Base-by-base conservation (phyloP, 2,888 invertebrate species). In the Tetragonisca angustula region DNA sequence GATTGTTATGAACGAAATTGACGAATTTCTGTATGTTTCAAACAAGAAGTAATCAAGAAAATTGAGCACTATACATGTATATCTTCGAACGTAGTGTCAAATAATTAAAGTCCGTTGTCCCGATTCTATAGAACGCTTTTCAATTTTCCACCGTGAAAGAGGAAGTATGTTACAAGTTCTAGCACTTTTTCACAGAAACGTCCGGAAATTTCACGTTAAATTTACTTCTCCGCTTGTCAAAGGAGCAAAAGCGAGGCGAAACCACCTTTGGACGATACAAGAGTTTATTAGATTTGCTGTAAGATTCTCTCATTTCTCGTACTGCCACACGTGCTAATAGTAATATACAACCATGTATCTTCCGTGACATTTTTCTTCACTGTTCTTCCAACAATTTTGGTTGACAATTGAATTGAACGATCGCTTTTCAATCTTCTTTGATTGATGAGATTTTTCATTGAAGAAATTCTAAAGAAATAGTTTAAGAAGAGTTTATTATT, bases 121-220 rank as follows among this genome's bases (percentile, higher is more conserved):
- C 24, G n/a, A 59, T 59, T 59, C 24, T 2, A 5, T n/a, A 56
- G 15, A n/a, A 59, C 13, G n/a, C 56, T 59, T n/a, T 15, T n/a
- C 56, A 59, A 59, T 59, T n/a, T 59, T 59, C 43, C 9, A 43
- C 43, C 43, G 15, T 24, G 27, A 24, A 27, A 61, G 6, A 4
- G 9, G 9, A 24, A 24, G 2, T 61, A 27, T 17, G 43, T 61
- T 17, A 24, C 17, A 17, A 24, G 17, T 24, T 24, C 59, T 59
- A 24, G 82, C 75, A 70, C 76, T 73, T 83, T 83, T 83, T 81
- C 56, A 52, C 56, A 73, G 70, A 62, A 61, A 61, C 24, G n/a
- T 61, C 6, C 24, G 9, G 27, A 27, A 61, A 61, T 15, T 61
- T 61, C 27, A 19, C 17, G 17, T 27, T 61, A 27, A 61, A 24